Base-by-base conservation (phyloP, 2,888 invertebrate genomes). In the Seira sanloemensis region DNA sequence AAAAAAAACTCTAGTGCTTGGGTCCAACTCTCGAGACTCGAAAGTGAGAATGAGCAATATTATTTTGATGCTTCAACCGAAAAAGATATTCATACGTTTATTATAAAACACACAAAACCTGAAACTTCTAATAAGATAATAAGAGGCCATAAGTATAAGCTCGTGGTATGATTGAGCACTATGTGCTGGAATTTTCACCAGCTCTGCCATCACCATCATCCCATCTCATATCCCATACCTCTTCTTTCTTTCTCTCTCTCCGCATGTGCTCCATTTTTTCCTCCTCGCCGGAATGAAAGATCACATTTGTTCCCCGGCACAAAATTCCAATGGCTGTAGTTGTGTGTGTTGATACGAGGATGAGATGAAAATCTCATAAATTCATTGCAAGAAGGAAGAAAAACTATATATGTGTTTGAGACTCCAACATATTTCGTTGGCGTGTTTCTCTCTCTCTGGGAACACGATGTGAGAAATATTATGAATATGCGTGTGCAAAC, bases 291-390 rank as follows among this genome's bases (percentile, higher is more conserved):
- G 24, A 82, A 82, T 82, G 77, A 82, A 82, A 77, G 72, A 77
- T 82, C 54, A 62, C 76, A 82, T 82, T 82, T 82, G 77, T 77
- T 76, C 67, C 58, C 1, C 2, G 5, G 58, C 58, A n/a, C n/a
- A 58, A 58, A 58, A 58, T 58, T 58, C 58, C 58, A 58, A 58
- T 58, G 58, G 58, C n/a, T 58, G 7, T 18, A 16, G n/a, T n/a
- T n/a, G n/a, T n/a, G n/a, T n/a, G n/a, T n/a, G n/a, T n/a, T n/a
- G n/a, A n/a, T n/a, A n/a, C n/a, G n/a, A n/a, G 58, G 58, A 58
- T 58, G 58, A 58, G 58, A 58, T 58, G 58, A 58, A 58, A 58
- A 58, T 58, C 58, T 58, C 58, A 58, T 58, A 58, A 58, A 58
- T 58, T 58, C 58, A 18, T 58, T 9, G 58, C n/a, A 58, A 58